Base-by-base conservation (phyloP, 53 echinoderm and acorn worm species). In the Pentamera pediparva region DNA sequence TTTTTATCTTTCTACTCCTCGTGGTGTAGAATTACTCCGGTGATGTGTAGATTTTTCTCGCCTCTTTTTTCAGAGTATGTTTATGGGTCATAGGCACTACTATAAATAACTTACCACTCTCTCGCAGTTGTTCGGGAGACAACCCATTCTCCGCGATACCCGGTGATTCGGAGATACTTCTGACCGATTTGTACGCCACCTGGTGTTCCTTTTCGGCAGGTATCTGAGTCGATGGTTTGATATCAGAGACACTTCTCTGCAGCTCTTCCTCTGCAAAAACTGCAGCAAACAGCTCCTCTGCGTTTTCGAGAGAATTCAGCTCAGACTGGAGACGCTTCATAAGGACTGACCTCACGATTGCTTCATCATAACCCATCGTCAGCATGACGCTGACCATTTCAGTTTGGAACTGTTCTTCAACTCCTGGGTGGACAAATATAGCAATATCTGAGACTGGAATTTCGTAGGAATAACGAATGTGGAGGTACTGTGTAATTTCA, bases 341-440 rank as follows among this genome's bases (percentile, higher is more conserved):
- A 4, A 89, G 28, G 8, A 89, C 86, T 24, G 40, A 62, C 32
- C 59, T 82, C 13, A 89, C 75, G 7, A 82, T 61, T 12, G 59
- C n/a, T 28, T 71, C 49, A 37, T 74, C 67, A 5, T 82, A 79
- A 5, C 86, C 89, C 89, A 86, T 89, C 27, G 82, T 82, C 1
- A 86, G 13, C 38, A 86, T 78, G 25, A 59, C 45, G 15, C 70
- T 48, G 18, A 65, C 70, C 27, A 78, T 12, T 4, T 74, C 78
- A 35, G 65, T 56, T 17, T 37, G 56, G 74, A 89, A 79, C 13
- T 57, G 61, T 67, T 43, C 59, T 37, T 89, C 78, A 53, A 81
- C 39, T 39, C 39, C 54, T 64, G 36, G n/a, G n/a, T n/a, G n/a
- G n/a, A n/a, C n/a, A n/a, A n/a, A n/a, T n/a, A n/a, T n/a, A n/a